Evolutionary conservation across 2,113 vertebrate species (phyloP), one percentile per base, ranked within the genome.

Genomic region (Tretioscincus oriximinensis): DNA sequence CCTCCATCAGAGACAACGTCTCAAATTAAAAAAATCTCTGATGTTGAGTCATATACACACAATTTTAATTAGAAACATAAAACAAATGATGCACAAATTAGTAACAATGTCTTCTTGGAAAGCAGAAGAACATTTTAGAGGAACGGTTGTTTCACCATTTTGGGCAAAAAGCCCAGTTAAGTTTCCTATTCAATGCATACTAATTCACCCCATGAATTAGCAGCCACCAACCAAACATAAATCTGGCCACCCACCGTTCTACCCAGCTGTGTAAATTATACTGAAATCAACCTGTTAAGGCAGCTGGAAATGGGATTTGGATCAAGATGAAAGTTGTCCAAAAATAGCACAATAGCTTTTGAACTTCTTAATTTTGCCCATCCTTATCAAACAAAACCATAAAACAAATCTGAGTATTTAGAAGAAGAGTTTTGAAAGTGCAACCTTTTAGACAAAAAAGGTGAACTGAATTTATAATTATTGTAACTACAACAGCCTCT

Each of bases 241-340:
- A 87, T 90, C 64, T 60, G 74, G 79, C 64, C 76, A 91, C 58
- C 65, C 89, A 78, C 76, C 83, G 84, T 81, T 74, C 78, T 80
- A 26, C 9, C 76, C 85, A 89, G 80, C 67, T 91, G 84, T 76
- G 65, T 82, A 91, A 89, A 91, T 14, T 84, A 31, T 60, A 78
- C 35, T 76, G 66, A 82, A 87, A 86, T 77, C 86, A 87, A 88
- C 75, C 88, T 84, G n/a, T 78, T 85, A 76, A 78, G 71, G 67
- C 76, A 91, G 75, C 72, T 81, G 45, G 24, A 87, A 92, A 85
- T 81, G 60, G 81, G 88, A 91, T 81, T 35, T 84, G 22, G 81
- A 74, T 78, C 69, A 84, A 88, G 65, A 87, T 54, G 66, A 87
- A 72, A 14, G 69, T 20, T 63, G 54, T 3, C 80, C 75, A 45